Evolutionary conservation across 2,113 vertebrate genomes (phyloP).

Genomic region (Poeciliopsis retropinna): DNA sequence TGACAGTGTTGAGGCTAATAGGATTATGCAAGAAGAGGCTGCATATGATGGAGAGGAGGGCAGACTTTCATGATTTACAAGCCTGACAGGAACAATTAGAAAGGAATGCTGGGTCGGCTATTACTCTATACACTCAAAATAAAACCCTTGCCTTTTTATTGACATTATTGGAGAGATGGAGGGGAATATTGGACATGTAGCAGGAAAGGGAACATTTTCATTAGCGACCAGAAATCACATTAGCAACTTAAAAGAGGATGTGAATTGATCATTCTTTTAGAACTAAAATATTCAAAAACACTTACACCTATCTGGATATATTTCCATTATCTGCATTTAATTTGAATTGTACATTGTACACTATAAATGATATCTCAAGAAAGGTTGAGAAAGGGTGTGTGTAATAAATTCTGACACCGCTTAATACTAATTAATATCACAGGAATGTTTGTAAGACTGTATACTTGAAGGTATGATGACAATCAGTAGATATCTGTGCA

Average conservation of each 20-base stretch:
- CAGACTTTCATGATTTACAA: constrained; percentile 62
- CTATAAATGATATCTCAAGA: too few species aligned
- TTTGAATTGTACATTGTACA: too few species aligned
- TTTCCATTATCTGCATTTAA: too few species aligned
- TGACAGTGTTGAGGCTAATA: constrained; percentile 48
- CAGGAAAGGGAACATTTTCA: constrained; percentile 25
- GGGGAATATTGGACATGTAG: constrained; percentile 22
- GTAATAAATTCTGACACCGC: neutral
- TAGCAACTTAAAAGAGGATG: constrained; percentile 20
- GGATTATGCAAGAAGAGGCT: constrained; percentile 60
- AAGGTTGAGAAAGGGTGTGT: neutral
- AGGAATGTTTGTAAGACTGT: neutral
- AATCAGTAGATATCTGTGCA: neutral
- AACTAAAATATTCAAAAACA: neutral
- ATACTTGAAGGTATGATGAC: neutral
- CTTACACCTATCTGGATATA: too few species aligned
- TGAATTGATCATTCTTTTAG: constrained; percentile 6
- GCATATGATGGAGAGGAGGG: constrained; percentile 52
- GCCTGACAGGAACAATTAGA: constrained; percentile 74
- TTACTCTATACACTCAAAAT: constrained; percentile 65
- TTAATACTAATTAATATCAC: neutral
- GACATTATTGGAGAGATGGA: constrained; percentile 39
- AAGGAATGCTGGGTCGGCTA: constrained; percentile 50
- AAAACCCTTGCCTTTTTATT: constrained; percentile 56
- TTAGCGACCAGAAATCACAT: constrained; percentile 23